Evolutionary conservation across 2,113 vertebrate genomes (phyloP).

Genomic region (Gambusia affinis): DNA sequence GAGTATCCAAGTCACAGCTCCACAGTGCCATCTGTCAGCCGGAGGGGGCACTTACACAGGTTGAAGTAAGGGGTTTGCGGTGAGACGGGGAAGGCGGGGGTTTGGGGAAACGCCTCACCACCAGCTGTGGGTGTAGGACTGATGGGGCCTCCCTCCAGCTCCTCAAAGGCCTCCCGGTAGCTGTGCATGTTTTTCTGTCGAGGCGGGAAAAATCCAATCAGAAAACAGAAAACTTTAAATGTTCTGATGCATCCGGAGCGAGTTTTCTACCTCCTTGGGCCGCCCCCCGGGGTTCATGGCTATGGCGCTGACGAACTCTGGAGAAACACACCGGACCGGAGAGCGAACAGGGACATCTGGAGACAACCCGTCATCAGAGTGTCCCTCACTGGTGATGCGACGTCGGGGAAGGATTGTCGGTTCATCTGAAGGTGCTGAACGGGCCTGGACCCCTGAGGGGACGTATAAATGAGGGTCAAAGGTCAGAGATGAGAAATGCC

Average conservation of each 20-base stretch:
- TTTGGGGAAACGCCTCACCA: conserved; percentile 90
- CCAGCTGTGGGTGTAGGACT: conserved; percentile 84
- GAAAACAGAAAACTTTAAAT: background rate
- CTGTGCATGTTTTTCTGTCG: conserved; percentile 94
- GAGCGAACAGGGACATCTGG: conserved; percentile 86
- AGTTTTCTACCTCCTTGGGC: conserved; percentile 90
- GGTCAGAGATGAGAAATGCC: background rate
- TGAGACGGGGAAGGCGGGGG: conserved; percentile 83
- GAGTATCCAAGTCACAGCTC: conserved; percentile 48
- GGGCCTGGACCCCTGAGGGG: conserved; percentile 84
- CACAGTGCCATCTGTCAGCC: conserved; percentile 75
- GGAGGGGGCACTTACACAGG: conserved; percentile 79
- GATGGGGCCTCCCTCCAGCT: conserved; percentile 85
- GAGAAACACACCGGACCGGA: conserved; percentile 90
- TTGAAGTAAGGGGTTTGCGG: conserved; percentile 86
- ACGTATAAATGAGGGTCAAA: conserved; percentile 1
- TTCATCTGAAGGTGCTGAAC: conserved; percentile 80
- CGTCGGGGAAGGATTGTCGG: conserved; percentile 68
- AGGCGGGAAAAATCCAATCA: conserved; percentile 33
- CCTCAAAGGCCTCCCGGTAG: conserved; percentile 97
- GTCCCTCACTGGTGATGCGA: conserved; percentile 85
- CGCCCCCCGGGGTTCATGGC: conserved; percentile 95
- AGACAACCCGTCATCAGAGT: conserved; percentile 68
- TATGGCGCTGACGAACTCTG: conserved; percentile 92
- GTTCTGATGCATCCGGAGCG: background rate